These are phyloP conservation scores for Synanthedon vespiformis DNA, from an alignment of 2,888 invertebrate genomes.

Conservation along the genomic window DNA sequence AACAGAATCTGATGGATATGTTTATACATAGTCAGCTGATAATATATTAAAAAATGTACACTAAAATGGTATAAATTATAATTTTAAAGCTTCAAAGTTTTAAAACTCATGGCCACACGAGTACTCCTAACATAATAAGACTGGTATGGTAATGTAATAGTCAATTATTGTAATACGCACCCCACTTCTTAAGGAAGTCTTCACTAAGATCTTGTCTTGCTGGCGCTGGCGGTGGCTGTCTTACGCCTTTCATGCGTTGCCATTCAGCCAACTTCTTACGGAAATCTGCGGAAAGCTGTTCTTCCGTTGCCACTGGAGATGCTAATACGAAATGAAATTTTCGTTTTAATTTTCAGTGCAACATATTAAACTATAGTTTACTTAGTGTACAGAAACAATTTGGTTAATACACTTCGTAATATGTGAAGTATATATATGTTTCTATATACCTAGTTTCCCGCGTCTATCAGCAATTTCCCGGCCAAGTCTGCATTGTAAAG, in stretches of 20 bases:
- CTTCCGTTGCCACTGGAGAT: constrained; percentile 70
- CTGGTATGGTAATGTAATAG: not conserved
- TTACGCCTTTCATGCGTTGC: constrained; percentile 77
- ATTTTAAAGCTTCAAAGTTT: no score
- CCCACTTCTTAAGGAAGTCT: constrained; percentile 86
- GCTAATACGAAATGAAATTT: constrained; percentile 4
- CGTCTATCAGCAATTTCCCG: constrained; percentile 80
- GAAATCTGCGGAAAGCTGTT: constrained; percentile 82
- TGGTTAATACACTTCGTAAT: not conserved
- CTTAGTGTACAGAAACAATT: no score
- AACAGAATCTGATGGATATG: no score
- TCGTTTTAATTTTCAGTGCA: no score
- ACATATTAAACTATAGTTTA: no score
- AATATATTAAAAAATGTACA: not conserved
- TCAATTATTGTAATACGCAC: constrained; percentile 25
- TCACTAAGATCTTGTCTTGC: constrained; percentile 79
- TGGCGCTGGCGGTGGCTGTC: constrained; percentile 61
- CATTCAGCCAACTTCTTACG: constrained; percentile 88
- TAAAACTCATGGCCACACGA: not conserved
- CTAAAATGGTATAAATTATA: not conserved
- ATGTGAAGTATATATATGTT: not conserved
- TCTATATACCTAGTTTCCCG: constrained; percentile 33
- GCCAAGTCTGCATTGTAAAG: constrained; percentile 78
- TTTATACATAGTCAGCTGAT: no score
- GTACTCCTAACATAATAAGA: not conserved